Evolutionary conservation across 2,888 invertebrate species (phyloP), one percentile per base, ranked within the genome.

Genomic region (Spicauda simplicius): DNA sequence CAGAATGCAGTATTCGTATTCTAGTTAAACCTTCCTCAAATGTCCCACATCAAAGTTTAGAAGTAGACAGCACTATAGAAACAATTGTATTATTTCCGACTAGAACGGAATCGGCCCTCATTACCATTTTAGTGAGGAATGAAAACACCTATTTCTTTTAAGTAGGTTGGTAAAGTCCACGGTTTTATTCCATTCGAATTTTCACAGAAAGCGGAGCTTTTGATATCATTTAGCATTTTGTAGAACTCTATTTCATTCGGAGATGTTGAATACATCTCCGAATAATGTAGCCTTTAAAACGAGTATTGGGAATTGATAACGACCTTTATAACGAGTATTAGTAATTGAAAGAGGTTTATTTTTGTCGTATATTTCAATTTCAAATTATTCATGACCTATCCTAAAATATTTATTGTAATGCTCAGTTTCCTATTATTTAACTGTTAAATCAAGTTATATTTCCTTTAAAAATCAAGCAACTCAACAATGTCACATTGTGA

Each of bases 91-190:
- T 62, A 54, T 62, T 62, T 54, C 61, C 53, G 64, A 20, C 30
- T 11, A n/a, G 33, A 48, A 74, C 72, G 68, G 72, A 72, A 69
- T 73, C 57, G 63, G 55, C 20, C 60, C 70, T 73, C 73, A 73
- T 72, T 72, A 72, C 60, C 71, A 75, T 74, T 76, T 74, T 69
- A 66, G 67, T 56, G 63, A 67, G 57, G 37, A 68, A 68, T 50
- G 52, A 57, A 68, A 69, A 68, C 69, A 70, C 68, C 65, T 71
- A 69, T 71, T 71, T 64, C 63, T 62, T 70, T 73, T 68, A 73
- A 75, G 71, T 75, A 66, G 74, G 52, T 57, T 52, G 64, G 52
- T 58, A 59, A 59, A 53, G 45, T 59, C 50, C 45, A 59, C 58
- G 53, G 45, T 64, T 57, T 59, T 54, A 65, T 65, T 58, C 53